Evolutionary conservation across 2,888 invertebrate species (phyloP).

Genomic region (Isotomurus palustris): DNA sequence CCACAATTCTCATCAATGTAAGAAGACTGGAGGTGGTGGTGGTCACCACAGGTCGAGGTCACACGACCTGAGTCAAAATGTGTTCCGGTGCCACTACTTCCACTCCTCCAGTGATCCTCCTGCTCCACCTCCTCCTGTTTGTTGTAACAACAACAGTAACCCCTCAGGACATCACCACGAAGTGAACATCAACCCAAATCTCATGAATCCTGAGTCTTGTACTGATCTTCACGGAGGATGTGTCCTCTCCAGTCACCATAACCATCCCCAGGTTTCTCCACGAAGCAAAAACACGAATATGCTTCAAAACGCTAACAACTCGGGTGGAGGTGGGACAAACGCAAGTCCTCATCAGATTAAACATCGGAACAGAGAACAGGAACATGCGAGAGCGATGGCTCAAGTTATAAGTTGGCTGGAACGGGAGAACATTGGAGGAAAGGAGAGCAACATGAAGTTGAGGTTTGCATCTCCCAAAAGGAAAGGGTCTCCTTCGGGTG

Average conservation of each 20-base stretch:
- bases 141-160: conserved; percentile 29
- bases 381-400: conserved; percentile 59
- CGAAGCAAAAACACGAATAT: conserved; percentile 41
- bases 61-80: conserved; percentile 48
- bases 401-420: conserved; percentile 58
- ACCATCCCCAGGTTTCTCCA: conserved; percentile 29
- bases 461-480: conserved; percentile 34
- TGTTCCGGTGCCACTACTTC: conserved; percentile 49
- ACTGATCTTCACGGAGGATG: conserved; percentile 37
- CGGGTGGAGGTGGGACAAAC: too few relatives aligned
- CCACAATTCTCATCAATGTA: conserved; percentile 37
- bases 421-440: conserved; percentile 41
- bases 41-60: conserved; percentile 52
- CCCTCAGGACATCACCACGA: too few relatives aligned
- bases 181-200: conserved; percentile 17
- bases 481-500: too few relatives aligned
- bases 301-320: too few relatives aligned
- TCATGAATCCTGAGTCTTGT: conserved; percentile 23
- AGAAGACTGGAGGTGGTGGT: too few relatives aligned
- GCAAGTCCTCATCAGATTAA: conserved; percentile 29
- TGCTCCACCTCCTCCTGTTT: conserved; percentile 1
- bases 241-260: too few relatives aligned
- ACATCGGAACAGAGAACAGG: conserved; percentile 53
- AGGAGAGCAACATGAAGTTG: too few relatives aligned
- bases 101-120: conserved; percentile 38